Evolutionary conservation across 1,140 invertebrate species (phyloP).

Genomic region (Drosophila tsacasi): DNA sequence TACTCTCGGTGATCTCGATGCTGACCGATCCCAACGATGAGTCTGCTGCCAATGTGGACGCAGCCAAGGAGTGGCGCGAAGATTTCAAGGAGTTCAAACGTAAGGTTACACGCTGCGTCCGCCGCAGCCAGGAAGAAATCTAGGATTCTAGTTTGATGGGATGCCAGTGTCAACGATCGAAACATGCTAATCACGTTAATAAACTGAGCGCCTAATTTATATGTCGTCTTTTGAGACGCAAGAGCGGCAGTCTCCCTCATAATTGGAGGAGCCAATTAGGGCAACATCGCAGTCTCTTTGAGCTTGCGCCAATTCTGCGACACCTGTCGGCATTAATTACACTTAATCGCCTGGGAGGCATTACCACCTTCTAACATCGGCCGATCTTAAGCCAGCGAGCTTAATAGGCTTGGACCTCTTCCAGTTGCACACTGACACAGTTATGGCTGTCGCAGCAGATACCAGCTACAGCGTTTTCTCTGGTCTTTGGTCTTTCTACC

Average conservation of each 20-base stretch:
- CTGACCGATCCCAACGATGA: slow-evolving; percentile 99
- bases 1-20: slow-evolving; percentile 99
- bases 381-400: slow-evolving; percentile 67
- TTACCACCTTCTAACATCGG: slow-evolving; percentile 39
- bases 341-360: slow-evolving; percentile 50
- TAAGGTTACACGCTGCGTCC: slow-evolving; percentile 97
- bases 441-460: slow-evolving; percentile 30
- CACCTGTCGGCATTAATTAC: slow-evolving; percentile 72
- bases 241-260: slow-evolving; percentile 17
- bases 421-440: slow-evolving; percentile 55
- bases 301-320: slow-evolving; percentile 61
- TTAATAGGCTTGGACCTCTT: slow-evolving; percentile 57
- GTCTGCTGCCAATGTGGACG: slow-evolving; percentile 99
- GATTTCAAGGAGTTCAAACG: slow-evolving; percentile 98
- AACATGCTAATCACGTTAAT: slow-evolving; percentile 42
- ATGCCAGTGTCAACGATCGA: slow-evolving; percentile 3
- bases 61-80: slow-evolving; percentile 91
- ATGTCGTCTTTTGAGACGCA: slow-evolving; percentile 20
- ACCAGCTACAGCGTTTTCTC: slow-evolving; percentile 17
- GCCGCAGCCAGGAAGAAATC: slow-evolving; percentile 89
- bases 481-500: slow-evolving; percentile 9
- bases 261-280: slow-evolving; percentile 65
- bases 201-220: slow-evolving; percentile 53
- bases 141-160: slow-evolving; percentile 3
- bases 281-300: slow-evolving; percentile 38